These are phyloP conservation scores for Jordanella pulchra DNA, from an alignment of 2,797 vertebrate genomes.

Conservation along the genomic window DNA sequence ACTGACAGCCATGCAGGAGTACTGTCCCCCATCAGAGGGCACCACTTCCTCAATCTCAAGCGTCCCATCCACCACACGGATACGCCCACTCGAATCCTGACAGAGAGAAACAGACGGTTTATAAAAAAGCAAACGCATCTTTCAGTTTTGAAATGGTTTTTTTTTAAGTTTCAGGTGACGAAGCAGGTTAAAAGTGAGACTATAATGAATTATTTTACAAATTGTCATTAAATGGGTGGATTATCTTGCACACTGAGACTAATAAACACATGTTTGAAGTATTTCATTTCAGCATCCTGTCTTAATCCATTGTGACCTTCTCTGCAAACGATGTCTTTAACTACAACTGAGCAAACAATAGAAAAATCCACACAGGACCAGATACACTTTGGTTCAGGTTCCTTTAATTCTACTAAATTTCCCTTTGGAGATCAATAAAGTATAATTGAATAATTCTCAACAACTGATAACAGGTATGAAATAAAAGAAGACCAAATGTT, in stretches of 20 bases:
- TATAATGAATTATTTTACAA: not conserved
- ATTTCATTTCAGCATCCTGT: not conserved
- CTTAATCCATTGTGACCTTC: not conserved
- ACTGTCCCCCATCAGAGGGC: constrained; percentile 81
- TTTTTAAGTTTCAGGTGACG: not conserved
- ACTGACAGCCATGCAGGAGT: constrained; percentile 79
- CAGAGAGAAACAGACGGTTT: not conserved
- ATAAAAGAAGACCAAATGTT: not conserved
- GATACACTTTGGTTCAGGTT: not conserved
- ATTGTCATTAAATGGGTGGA: not conserved
- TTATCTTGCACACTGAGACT: not conserved
- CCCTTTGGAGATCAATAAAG: too few species aligned
- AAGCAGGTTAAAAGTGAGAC: not conserved
- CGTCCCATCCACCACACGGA: constrained; percentile 42
- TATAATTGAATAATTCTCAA: not conserved
- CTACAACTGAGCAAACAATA: not conserved
- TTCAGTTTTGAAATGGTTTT: too few species aligned
- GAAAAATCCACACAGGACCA: not conserved
- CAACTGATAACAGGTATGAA: not conserved
- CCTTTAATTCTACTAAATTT: too few species aligned
- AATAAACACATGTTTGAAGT: not conserved
- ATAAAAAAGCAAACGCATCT: not conserved
- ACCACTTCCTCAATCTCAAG: constrained; percentile 70
- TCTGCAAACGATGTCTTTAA: not conserved
- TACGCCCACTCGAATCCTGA: constrained; percentile 51